phyloP scores from a whole-genome alignment of 2,888 invertebrate genomes.

The Odiellus spinosus region DNA sequence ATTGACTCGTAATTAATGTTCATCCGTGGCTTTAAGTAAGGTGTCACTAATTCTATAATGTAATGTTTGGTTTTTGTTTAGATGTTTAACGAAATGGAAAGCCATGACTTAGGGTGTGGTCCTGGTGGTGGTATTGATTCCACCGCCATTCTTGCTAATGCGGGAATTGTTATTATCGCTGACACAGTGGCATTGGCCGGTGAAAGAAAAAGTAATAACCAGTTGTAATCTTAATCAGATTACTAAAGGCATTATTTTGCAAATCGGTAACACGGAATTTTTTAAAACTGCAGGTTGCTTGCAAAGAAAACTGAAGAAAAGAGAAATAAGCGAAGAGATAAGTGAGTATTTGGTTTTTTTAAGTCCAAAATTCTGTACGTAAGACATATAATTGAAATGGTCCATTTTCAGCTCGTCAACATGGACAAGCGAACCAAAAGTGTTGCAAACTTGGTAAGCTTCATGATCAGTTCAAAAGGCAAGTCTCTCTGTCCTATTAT shows the following conservation, averaged over 20 bases:
- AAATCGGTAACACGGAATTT: too few relatives aligned
- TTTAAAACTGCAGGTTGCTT: too few relatives aligned
- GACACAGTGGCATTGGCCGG: background rate
- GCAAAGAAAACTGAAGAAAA: constrained; percentile 9
- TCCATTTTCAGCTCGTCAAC: constrained; percentile 4
- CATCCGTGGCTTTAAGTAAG: too few relatives aligned
- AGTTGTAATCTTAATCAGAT: too few relatives aligned
- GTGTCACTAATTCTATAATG: background rate
- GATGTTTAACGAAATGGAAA: constrained; percentile 11
- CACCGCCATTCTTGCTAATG: constrained; percentile 12
- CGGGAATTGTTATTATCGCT: constrained; percentile 12
- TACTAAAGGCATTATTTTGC: too few relatives aligned
- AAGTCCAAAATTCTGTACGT: too few relatives aligned
- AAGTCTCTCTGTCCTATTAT: too few relatives aligned
- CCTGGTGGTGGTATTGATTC: constrained; percentile 17
- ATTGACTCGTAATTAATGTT: background rate
- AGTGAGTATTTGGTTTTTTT: constrained; percentile 2
- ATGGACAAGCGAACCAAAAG: constrained; percentile 1
- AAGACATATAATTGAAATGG: too few relatives aligned
- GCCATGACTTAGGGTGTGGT: constrained; percentile 19
- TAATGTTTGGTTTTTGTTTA: constrained; percentile 2
- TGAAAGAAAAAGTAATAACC: too few relatives aligned
- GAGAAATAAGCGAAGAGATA: constrained; percentile 8
- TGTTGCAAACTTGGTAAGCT: constrained; percentile 14
- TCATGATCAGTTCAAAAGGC: background rate